phyloP scores from a whole-genome alignment of 2,888 invertebrate genomes.

The Blomia tropicalis region DNA sequence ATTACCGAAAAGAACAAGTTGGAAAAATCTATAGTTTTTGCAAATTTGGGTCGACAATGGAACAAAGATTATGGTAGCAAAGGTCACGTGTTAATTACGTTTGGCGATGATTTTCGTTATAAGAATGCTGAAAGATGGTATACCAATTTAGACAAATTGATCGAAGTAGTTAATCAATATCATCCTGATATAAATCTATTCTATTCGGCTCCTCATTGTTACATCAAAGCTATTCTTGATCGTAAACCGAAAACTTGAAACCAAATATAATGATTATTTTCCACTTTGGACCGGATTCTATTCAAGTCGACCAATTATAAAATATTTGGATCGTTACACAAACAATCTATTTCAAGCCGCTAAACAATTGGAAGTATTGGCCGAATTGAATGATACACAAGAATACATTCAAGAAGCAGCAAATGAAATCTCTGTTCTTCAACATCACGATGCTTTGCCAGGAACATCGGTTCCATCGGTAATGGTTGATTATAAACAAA shows the following conservation, averaged over 20 bases:
- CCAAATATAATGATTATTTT: slow-evolving; percentile 61
- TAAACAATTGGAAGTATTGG: slow-evolving; percentile 18
- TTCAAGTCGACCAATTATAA: slow-evolving; percentile 47
- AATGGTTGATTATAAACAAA: slow-evolving; percentile 61
- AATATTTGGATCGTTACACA: slow-evolving; percentile 35
- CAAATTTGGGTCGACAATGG: background rate
- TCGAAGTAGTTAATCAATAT: slow-evolving; percentile 49
- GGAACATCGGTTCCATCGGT: slow-evolving; percentile 41
- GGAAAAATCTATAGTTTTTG: slow-evolving; percentile 39
- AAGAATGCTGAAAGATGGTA: slow-evolving; percentile 63
- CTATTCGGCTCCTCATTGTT: slow-evolving; percentile 44
- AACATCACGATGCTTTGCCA: slow-evolving; percentile 35
- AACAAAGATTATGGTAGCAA: slow-evolving; percentile 38
- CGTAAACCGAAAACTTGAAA: slow-evolving; percentile 25
- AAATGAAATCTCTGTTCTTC: slow-evolving; percentile 39
- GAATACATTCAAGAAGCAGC: background rate
- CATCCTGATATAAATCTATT: slow-evolving; percentile 44
- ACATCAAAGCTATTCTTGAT: slow-evolving; percentile 45
- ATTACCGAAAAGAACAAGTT: slow-evolving; percentile 59
- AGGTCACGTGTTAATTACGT: slow-evolving; percentile 34
- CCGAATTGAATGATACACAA: background rate
- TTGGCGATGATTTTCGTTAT: slow-evolving; percentile 76
- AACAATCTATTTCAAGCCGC: slow-evolving; percentile 34
- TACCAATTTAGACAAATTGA: slow-evolving; percentile 66
- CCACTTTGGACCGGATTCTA: slow-evolving; percentile 87